These are phyloP conservation scores for Clavelina lepadiformis DNA, from an alignment of 23 tunicate species.

Conservation along the genomic window DNA sequence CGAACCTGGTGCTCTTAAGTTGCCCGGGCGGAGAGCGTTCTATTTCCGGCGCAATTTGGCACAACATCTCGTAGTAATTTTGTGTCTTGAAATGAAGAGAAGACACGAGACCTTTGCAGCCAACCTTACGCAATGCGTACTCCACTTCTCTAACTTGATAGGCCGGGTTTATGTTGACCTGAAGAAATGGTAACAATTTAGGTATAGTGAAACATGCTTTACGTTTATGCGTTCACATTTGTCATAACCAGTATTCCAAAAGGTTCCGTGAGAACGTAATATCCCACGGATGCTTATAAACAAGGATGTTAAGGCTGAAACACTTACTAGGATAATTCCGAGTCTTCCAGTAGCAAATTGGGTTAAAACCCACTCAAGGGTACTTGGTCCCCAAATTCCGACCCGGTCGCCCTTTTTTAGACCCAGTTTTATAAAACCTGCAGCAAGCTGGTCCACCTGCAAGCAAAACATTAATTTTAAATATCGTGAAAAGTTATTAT, in stretches of 20 bases:
- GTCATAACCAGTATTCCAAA: background rate
- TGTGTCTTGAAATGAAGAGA: conserved; percentile 65
- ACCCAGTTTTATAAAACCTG: conserved; percentile 66
- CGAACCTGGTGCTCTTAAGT: conserved; percentile 51
- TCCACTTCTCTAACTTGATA: conserved; percentile 73
- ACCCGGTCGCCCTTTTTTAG: conserved; percentile 76
- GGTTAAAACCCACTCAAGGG: conserved; percentile 81
- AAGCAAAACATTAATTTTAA: background rate
- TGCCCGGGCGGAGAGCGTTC: conserved; percentile 36
- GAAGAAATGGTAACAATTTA: no score
- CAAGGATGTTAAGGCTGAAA: no score
- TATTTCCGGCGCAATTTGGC: conserved; percentile 70
- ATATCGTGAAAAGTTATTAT: background rate
- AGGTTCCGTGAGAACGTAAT: background rate
- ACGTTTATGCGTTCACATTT: background rate
- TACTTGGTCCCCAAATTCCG: conserved; percentile 98
- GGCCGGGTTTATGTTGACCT: conserved; percentile 94
- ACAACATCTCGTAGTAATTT: conserved; percentile 68
- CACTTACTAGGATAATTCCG: conserved; percentile 67
- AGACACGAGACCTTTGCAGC: conserved; percentile 61
- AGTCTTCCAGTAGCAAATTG: conserved; percentile 79
- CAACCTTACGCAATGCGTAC: conserved; percentile 58
- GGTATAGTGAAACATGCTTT: no score
- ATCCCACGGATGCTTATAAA: background rate
- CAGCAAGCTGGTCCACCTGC: conserved; percentile 86